Conservation (phyloP, 2,888 invertebrate genomes). For the Conchocele bisecta region DNA sequence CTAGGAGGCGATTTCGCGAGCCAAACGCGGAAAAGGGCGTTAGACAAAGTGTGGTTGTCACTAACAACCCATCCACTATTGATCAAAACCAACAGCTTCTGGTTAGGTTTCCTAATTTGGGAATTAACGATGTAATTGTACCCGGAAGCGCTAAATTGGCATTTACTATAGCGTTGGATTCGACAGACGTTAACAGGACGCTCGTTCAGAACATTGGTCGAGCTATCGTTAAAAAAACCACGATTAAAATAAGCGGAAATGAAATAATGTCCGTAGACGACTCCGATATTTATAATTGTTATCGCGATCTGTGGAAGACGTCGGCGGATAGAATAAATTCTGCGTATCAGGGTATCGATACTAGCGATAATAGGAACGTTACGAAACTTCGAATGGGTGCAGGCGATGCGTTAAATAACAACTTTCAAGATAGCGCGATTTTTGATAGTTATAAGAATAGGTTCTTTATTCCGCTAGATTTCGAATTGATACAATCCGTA, state of each 20-base stretch:
- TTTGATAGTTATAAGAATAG: too few species aligned
- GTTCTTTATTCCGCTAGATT: too few species aligned
- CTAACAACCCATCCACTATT: constrained; percentile 32
- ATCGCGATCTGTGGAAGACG: constrained; percentile 28
- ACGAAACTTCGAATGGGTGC: too few species aligned
- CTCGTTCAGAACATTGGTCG: constrained; percentile 49
- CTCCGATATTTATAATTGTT: constrained; percentile 47
- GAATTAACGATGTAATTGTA: constrained; percentile 33
- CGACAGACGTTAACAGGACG: constrained; percentile 39
- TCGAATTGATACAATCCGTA: too few species aligned
- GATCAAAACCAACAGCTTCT: constrained; percentile 56
- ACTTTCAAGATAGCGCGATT: too few species aligned
- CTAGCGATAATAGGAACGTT: too few species aligned
- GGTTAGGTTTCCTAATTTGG: constrained; percentile 51
- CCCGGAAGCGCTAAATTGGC: constrained; percentile 47
- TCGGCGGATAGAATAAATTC: constrained; percentile 23
- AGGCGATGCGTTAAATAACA: too few species aligned
- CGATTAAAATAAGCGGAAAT: constrained; percentile 50
- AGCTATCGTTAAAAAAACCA: constrained; percentile 50
- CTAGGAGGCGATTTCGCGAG: constrained; percentile 22
- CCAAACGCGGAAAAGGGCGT: constrained; percentile 48
- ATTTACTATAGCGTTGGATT: constrained; percentile 40
- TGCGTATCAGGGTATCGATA: too few species aligned
- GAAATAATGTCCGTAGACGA: constrained; percentile 54
- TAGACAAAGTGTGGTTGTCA: constrained; percentile 37